A percentile compares a stretch with the other conserved stretches of the same genome.
These are phyloP conservation scores for Pogonocichla stellata DNA, from an alignment of 2,113 vertebrate genomes.

Conservation along the genomic window DNA sequence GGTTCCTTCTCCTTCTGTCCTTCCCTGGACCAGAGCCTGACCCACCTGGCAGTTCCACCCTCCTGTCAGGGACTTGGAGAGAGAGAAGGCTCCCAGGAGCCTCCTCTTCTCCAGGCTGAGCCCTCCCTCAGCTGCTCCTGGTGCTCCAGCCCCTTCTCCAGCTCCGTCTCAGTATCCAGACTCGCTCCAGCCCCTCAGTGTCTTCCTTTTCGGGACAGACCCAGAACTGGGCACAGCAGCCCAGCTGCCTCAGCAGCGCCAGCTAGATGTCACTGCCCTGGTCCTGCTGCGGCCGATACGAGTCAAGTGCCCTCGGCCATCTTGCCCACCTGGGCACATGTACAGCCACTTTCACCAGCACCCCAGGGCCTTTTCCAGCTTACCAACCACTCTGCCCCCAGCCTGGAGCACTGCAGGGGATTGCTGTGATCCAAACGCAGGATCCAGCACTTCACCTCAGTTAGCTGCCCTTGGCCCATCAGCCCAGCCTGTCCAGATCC, in stretches of 20 bases:
- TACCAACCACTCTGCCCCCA: not conserved
- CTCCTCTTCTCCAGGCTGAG: not conserved
- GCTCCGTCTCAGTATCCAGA: no score
- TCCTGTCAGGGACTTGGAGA: not conserved
- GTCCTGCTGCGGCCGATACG: not conserved
- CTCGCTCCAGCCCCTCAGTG: not conserved
- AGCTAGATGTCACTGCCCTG: not conserved
- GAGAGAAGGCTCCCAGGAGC: not conserved
- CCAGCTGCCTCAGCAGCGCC: not conserved
- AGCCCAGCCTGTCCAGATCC: not conserved
- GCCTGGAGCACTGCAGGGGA: not conserved
- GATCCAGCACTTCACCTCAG: not conserved
- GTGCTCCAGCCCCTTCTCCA: not conserved
- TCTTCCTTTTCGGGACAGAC: not conserved
- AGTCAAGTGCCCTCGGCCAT: not conserved
- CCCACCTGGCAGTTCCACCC: fast-evolving
- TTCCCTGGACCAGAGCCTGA: not conserved
- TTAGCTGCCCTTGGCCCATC: not conserved
- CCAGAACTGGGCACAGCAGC: not conserved
- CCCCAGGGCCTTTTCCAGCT: not conserved
- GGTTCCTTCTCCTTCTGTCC: not conserved
- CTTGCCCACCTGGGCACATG: not conserved
- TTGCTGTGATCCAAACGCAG: not conserved
- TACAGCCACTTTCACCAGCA: not conserved
- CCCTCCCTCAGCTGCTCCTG: not conserved